Conservation (phyloP, 2,888 invertebrate species). For the Apodemia mormo region DNA sequence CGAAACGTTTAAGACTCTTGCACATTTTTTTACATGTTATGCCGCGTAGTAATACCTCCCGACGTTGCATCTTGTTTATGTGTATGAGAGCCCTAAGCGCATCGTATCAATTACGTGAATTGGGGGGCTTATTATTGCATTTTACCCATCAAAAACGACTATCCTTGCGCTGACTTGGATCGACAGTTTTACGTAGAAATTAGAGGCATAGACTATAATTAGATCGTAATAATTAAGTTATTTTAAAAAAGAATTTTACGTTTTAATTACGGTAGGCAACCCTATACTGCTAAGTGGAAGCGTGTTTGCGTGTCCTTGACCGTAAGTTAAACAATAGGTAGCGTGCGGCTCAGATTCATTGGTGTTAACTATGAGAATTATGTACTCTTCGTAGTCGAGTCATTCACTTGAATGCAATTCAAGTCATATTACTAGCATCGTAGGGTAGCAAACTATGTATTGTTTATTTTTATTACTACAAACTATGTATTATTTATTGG, state of each 20-base stretch:
- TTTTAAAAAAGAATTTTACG: neutral
- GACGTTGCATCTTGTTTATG: too few relatives aligned
- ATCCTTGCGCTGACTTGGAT: too few relatives aligned
- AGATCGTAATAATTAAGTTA: too few relatives aligned
- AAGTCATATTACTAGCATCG: neutral
- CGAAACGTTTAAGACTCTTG: too few relatives aligned
- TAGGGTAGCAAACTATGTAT: neutral
- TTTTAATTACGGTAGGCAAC: neutral
- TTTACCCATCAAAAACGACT: too few relatives aligned
- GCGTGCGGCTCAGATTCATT: slow-evolving; percentile 18
- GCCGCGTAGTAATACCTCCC: too few relatives aligned
- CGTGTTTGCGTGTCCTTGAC: slow-evolving; percentile 39
- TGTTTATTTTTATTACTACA: neutral
- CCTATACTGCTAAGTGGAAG: neutral
- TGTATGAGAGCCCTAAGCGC: too few relatives aligned
- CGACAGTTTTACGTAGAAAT: too few relatives aligned
- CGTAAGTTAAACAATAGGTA: slow-evolving; percentile 26
- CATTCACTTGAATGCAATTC: slow-evolving; percentile 20
- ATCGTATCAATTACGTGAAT: too few relatives aligned
- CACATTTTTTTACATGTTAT: too few relatives aligned
- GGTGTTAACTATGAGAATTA: slow-evolving; percentile 21
- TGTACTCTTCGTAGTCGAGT: slow-evolving; percentile 18
- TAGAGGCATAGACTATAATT: too few relatives aligned
- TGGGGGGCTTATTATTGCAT: too few relatives aligned
- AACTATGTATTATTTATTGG: neutral